Conservation (phyloP, 1,140 invertebrate species). For the Elymnias hypermnestra region DNA sequence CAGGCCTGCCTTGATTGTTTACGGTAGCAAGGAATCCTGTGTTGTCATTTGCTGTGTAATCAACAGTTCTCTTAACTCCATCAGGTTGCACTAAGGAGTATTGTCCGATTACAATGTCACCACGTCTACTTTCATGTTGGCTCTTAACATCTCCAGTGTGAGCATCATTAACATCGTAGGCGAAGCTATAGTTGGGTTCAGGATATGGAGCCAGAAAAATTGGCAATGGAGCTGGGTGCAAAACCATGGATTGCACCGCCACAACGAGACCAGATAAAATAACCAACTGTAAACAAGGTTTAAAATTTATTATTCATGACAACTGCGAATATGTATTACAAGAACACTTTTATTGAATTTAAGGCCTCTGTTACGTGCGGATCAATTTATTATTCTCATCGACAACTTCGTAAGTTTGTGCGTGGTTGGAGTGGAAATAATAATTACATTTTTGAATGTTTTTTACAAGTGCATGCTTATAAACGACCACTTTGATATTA, state of each 20-base stretch:
- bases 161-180: constrained; percentile 81
- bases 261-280: constrained; percentile 42
- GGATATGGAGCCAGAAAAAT: constrained; percentile 31
- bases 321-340: background rate
- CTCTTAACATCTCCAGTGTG: constrained; percentile 72
- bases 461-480: background rate
- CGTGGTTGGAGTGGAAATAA: background rate
- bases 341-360: constrained; percentile 3
- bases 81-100: constrained; percentile 81
- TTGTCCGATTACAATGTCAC: constrained; percentile 79
- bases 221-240: constrained; percentile 43
- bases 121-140: constrained; percentile 70
- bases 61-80: constrained; percentile 79
- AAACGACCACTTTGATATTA: too few species aligned
- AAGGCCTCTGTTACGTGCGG: constrained; percentile 1
- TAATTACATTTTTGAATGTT: constrained; percentile 8
- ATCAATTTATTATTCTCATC: constrained; percentile 4
- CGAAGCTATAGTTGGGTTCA: constrained; percentile 77
- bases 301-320: background rate
- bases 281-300: constrained; percentile 33
- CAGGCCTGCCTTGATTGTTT: constrained; percentile 40
- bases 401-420: constrained; percentile 2
- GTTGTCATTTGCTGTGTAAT: constrained; percentile 76
- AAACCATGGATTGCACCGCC: constrained; percentile 42
- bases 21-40: constrained; percentile 55